Evolutionary conservation across 2,113 vertebrate genomes (phyloP).

Genomic region (Notarius lentiginosus): DNA sequence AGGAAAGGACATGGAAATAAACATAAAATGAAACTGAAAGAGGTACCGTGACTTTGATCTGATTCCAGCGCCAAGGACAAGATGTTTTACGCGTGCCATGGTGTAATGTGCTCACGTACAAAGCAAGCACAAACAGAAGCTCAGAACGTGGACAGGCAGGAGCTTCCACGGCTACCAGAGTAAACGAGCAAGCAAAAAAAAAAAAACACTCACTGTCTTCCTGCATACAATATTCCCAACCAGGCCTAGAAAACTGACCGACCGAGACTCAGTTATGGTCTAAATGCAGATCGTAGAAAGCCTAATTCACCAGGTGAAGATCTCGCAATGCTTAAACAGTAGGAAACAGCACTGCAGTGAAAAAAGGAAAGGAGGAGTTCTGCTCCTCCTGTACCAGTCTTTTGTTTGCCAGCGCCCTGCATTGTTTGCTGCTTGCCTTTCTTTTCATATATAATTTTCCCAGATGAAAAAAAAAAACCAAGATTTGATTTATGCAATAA

Average conservation of each 20-base stretch:
- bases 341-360: not conserved
- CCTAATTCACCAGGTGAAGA: not conserved
- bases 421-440: conserved; percentile 28
- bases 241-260: not conserved
- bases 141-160: conserved; percentile 8
- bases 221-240: conserved; percentile 16
- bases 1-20: conserved; percentile 48
- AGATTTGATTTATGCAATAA: conserved; percentile 56
- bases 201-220: conserved; percentile 3
- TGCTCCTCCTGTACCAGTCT: not conserved
- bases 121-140: conserved; percentile 17
- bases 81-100: conserved; percentile 23
- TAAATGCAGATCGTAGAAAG: not conserved
- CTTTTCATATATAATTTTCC: conserved; percentile 42
- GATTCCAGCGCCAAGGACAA: conserved; percentile 18
- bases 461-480: conserved; percentile 39
- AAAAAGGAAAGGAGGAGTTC: not conserved
- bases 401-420: conserved; percentile 6
- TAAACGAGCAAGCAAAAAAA: conserved; percentile 15
- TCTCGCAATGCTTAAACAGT: conserved; percentile 33
- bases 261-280: not conserved
- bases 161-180: conserved; percentile 19
- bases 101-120: conserved; percentile 17
- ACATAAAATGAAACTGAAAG: conserved; percentile 33
- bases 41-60: conserved; percentile 37